A percentile compares a stretch with the other conserved stretches of the same genome.
These are phyloP conservation scores for Sarcophilus harrisii DNA, from an alignment of 2,797 vertebrate genomes.

Conservation along the genomic window DNA sequence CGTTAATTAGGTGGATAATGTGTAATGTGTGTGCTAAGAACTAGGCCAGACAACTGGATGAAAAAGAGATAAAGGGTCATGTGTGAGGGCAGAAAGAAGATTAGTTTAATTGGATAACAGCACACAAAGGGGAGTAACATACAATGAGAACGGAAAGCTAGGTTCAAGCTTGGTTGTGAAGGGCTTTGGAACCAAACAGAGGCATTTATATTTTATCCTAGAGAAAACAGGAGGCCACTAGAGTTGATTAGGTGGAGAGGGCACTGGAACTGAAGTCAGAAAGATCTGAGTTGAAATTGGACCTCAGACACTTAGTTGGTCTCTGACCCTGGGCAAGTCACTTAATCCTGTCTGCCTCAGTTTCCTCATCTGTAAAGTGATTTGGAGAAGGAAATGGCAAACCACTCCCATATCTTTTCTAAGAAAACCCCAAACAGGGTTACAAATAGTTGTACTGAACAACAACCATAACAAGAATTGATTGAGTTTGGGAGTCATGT, in stretches of 20 bases:
- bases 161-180: neutral
- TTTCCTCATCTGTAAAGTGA: neutral
- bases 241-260: neutral
- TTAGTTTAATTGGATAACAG: neutral
- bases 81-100: neutral
- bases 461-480: neutral
- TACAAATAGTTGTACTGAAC: neutral
- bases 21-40: neutral
- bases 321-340: neutral
- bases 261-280: neutral
- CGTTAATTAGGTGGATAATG: too few species aligned
- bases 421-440: neutral
- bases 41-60: neutral
- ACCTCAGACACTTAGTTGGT: neutral
- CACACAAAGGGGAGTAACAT: neutral
- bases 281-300: neutral
- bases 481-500: neutral
- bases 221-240: neutral
- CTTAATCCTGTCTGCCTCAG: neutral
- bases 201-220: neutral
- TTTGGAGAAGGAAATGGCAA: neutral
- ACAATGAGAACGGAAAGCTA: neutral
- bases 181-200: neutral
- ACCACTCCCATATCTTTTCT: neutral
- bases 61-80: neutral